A percentile compares a stretch with the other conserved stretches of the same genome.
Evolutionary conservation across 2,888 invertebrate genomes (phyloP).

Genomic region (Mythimna impura): DNA sequence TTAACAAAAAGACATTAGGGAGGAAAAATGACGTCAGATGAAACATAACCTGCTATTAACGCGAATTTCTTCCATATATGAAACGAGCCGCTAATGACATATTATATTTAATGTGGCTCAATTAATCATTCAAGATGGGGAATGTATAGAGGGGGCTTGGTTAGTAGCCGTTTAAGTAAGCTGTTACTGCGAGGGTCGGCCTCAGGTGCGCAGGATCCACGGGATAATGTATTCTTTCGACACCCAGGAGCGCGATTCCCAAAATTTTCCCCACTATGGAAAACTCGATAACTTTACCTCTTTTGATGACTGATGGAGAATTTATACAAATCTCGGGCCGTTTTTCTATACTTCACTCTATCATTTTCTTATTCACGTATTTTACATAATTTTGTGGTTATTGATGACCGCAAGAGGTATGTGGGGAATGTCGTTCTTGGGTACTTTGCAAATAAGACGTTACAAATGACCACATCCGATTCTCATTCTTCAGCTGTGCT

Average conservation of each 20-base stretch:
- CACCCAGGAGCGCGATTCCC: constrained; percentile 46
- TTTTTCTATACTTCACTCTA: constrained; percentile 34
- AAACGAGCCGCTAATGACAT: constrained; percentile 46
- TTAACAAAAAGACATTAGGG: constrained; percentile 50
- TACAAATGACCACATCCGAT: constrained; percentile 18
- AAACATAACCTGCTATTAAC: constrained; percentile 52
- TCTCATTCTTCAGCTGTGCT: constrained; percentile 4
- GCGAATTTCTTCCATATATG: constrained; percentile 29
- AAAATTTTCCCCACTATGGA: constrained; percentile 45
- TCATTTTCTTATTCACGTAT: constrained; percentile 40
- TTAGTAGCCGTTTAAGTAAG: constrained; percentile 50
- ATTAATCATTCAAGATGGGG: constrained; percentile 59
- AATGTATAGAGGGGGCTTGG: constrained; percentile 40
- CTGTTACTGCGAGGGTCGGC: constrained; percentile 57
- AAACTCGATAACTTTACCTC: constrained; percentile 54
- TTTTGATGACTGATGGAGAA: constrained; percentile 58
- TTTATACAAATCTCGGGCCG: constrained; percentile 57
- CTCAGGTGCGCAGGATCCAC: constrained; percentile 61
- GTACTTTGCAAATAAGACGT: constrained; percentile 10
- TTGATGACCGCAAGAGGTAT: constrained; percentile 14
- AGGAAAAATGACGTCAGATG: constrained; percentile 30
- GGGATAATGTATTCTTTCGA: constrained; percentile 73
- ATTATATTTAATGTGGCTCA: constrained; percentile 35
- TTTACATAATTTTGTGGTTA: constrained; percentile 35
- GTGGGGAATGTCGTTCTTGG: constrained; percentile 1